Conservation (phyloP, 2,797 vertebrate genomes). For the Tinamus major region DNA sequence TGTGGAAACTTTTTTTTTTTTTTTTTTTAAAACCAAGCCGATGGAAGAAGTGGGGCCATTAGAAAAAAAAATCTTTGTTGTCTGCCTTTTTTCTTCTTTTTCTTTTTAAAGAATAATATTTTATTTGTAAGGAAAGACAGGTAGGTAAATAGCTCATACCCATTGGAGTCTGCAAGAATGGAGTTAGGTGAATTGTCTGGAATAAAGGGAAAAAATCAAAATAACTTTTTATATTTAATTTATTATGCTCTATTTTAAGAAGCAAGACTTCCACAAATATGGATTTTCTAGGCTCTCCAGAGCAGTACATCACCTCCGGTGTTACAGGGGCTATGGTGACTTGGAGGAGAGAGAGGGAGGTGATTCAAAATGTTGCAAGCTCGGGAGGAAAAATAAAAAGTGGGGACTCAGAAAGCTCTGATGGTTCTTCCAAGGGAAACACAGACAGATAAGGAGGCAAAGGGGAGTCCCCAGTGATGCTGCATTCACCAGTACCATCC, state of each 20-base stretch:
- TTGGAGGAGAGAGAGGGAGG: neutral
- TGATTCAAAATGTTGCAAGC: neutral
- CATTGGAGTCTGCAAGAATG: neutral
- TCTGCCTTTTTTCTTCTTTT: conserved; percentile 39
- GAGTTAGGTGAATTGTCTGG: neutral
- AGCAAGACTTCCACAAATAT: neutral
- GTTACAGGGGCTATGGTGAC: neutral
- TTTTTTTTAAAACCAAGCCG: neutral
- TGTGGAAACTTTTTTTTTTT: conserved; percentile 2
- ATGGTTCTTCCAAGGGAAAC: neutral
- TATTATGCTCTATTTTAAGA: neutral
- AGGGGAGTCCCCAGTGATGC: neutral
- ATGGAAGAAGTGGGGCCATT: conserved; percentile 12
- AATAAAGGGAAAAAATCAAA: neutral
- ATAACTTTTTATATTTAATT: neutral
- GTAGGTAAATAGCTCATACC: conserved; percentile 52
- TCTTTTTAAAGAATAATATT: conserved; percentile 33
- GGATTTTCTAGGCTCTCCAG: neutral
- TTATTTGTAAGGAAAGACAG: conserved; percentile 49
- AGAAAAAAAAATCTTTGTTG: neutral
- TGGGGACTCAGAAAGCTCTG: neutral
- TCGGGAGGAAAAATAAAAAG: neutral
- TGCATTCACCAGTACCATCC: neutral
- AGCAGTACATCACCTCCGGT: neutral
- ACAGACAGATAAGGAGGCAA: neutral